phyloP scores from a whole-genome alignment of 2,113 vertebrate genomes.

The Circaetus cinerascens region DNA sequence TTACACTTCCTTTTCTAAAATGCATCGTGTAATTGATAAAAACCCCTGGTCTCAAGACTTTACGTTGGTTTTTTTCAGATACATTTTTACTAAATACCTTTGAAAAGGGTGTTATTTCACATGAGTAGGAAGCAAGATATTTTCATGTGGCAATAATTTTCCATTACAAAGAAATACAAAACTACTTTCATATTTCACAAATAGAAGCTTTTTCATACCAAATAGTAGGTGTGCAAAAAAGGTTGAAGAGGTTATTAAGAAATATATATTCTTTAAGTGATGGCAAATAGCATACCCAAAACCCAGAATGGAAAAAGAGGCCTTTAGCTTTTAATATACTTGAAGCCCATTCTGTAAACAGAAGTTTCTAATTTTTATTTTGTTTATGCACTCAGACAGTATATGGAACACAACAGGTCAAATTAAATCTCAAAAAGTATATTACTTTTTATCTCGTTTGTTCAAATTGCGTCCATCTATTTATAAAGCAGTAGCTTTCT shows the following conservation, averaged over 20 bases:
- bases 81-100: background rate
- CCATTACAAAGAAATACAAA: background rate
- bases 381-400: background rate
- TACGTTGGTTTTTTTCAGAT: background rate
- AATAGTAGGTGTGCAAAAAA: background rate
- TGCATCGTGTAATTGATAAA: background rate
- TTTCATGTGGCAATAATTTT: background rate
- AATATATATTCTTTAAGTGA: background rate
- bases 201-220: background rate
- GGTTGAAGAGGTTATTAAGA: background rate
- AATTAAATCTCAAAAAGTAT: background rate
- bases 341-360: background rate
- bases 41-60: background rate
- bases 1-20: background rate
- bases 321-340: background rate
- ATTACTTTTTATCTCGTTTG: conserved; percentile 1
- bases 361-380: background rate
- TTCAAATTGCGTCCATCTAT: background rate
- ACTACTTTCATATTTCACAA: background rate
- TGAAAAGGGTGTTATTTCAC: background rate
- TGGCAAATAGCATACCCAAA: background rate
- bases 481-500: background rate
- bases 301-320: background rate
- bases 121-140: background rate
- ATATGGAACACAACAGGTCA: background rate